Evolutionary conservation across 2,113 vertebrate genomes (phyloP).

Genomic region (Neotoma lepida): DNA sequence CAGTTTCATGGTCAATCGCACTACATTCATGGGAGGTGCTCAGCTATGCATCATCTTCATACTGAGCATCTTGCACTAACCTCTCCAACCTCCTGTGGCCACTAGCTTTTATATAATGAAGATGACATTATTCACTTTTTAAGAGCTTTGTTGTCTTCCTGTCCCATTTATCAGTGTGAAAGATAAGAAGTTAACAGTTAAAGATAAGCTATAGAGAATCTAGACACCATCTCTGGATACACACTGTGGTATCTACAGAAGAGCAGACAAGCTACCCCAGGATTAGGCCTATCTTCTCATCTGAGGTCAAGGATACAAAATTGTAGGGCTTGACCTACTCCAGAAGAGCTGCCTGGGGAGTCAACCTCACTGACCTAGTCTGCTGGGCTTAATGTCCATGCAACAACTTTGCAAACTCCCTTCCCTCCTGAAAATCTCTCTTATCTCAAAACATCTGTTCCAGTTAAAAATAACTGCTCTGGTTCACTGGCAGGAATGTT

Average conservation of each 20-base stretch:
- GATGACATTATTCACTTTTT: rapidly evolving
- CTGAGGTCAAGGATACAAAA: not conserved
- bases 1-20: not conserved
- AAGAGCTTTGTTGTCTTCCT: rapidly evolving
- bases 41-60: rapidly evolving
- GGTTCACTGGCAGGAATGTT: not conserved
- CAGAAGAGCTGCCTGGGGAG: rapidly evolving
- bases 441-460: not conserved
- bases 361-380: rapidly evolving
- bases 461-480: not conserved
- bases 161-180: not conserved
- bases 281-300: too few species aligned
- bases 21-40: rapidly evolving
- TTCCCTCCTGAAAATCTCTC: not conserved
- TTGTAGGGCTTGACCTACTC: not conserved
- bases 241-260: not conserved
- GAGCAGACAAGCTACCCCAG: too few species aligned
- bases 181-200: not conserved
- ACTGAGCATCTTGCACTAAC: too few species aligned
- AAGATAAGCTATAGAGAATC: not conserved
- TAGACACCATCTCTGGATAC: not conserved
- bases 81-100: rapidly evolving
- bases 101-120: rapidly evolving
- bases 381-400: rapidly evolving
- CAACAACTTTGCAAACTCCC: rapidly evolving